phyloP scores from a whole-genome alignment of 2,888 invertebrate genomes.

The Callosobruchus maculatus region DNA sequence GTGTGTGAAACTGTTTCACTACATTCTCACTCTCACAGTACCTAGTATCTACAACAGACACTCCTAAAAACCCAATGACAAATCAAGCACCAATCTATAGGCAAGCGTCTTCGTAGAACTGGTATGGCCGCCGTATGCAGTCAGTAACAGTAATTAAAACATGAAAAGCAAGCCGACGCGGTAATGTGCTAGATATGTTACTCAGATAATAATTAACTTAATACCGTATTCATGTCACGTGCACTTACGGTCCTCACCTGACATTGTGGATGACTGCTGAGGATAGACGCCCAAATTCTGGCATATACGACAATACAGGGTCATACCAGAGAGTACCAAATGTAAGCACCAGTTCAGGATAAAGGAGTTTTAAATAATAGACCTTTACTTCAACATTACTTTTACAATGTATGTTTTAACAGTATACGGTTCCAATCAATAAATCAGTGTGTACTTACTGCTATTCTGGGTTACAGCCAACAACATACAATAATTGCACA shows the following conservation, averaged over 20 bases:
- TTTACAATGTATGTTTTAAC: too few relatives aligned
- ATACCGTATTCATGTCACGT: background rate
- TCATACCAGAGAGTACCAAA: background rate
- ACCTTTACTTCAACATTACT: too few relatives aligned
- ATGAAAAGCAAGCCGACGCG: background rate
- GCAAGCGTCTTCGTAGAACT: background rate
- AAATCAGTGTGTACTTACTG: too few relatives aligned
- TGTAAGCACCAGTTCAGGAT: too few relatives aligned
- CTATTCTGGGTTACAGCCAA: too few relatives aligned
- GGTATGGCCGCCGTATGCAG: too few relatives aligned
- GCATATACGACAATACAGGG: background rate
- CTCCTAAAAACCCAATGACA: background rate
- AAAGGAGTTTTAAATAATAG: too few relatives aligned
- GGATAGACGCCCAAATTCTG: background rate
- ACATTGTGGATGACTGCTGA: background rate
- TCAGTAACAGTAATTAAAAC: background rate
- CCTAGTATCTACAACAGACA: too few relatives aligned
- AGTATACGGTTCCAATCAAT: too few relatives aligned
- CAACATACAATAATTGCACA: too few relatives aligned
- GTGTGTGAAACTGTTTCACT: too few relatives aligned
- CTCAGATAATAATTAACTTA: background rate
- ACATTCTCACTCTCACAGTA: too few relatives aligned
- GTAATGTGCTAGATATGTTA: background rate
- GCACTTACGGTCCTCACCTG: background rate
- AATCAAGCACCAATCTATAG: background rate